Percentiles rank a stretch among this genome's conserved stretches.
Conservation (phyloP, 2,797 vertebrate genomes). For the Hippoglossus hippoglossus region DNA sequence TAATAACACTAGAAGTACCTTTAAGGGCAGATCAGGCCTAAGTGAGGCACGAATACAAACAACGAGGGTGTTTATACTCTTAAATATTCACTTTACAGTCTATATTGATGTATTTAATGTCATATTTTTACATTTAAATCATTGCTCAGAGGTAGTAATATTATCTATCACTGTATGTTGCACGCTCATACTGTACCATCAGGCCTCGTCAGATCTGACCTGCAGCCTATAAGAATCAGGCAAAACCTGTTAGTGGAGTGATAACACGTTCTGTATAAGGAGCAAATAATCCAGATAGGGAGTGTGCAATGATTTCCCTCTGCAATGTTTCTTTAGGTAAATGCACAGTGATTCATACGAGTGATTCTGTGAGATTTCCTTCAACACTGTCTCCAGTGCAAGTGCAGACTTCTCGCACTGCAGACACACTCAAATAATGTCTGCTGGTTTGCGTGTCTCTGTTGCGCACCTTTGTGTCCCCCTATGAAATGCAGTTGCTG, state of each 20-base stretch:
- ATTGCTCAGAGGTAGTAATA: background rate
- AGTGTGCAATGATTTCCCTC: background rate
- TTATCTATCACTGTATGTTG: background rate
- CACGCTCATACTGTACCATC: background rate
- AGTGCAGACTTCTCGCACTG: no score
- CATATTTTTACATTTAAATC: no score
- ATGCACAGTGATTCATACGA: background rate
- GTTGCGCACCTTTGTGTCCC: slow-evolving; percentile 11
- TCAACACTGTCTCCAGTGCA: no score
- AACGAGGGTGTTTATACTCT: background rate
- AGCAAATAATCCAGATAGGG: background rate
- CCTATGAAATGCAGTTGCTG: slow-evolving; percentile 44
- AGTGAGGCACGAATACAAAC: background rate
- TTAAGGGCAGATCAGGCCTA: background rate
- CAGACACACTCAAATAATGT: no score
- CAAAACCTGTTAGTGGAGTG: slow-evolving; percentile 41
- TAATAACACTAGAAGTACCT: no score
- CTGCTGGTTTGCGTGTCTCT: slow-evolving; percentile 6
- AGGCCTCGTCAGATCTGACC: slow-evolving; percentile 9
- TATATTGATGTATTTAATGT: background rate
- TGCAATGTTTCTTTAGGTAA: background rate
- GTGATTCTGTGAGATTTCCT: background rate
- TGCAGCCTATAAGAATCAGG: slow-evolving; percentile 30
- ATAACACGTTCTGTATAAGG: slow-evolving; percentile 9
- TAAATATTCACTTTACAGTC: no score